A percentile compares a stretch with the other conserved stretches of the same genome.
phyloP scores from a whole-genome alignment of 2,113 vertebrate species.

The Hippocampus guttulatus region DNA sequence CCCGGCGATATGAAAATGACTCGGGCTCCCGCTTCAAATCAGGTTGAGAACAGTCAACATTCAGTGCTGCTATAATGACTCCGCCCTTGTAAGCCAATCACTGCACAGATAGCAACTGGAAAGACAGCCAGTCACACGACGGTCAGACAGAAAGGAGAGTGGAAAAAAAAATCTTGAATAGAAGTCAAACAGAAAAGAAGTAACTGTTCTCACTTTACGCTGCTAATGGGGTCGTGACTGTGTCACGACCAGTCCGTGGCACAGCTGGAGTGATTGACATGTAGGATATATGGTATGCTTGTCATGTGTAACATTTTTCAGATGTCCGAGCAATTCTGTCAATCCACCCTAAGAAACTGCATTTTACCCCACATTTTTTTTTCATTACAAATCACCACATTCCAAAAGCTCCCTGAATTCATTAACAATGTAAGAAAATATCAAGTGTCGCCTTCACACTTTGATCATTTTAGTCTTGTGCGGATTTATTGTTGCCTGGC shows the following conservation, averaged over 20 bases:
- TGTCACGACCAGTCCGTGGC: not conserved
- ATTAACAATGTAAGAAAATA: not conserved
- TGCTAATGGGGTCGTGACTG: not conserved
- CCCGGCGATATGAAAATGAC: not conserved
- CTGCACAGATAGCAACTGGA: not conserved
- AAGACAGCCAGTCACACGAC: constrained; percentile 37
- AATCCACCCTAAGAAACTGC: not conserved
- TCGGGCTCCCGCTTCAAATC: not conserved
- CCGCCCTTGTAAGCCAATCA: not conserved
- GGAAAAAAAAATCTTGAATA: not conserved
- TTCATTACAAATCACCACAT: not conserved
- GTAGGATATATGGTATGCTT: not conserved
- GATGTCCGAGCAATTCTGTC: no score
- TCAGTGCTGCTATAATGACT: no score
- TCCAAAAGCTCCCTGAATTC: not conserved
- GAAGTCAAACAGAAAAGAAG: no score
- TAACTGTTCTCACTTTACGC: no score
- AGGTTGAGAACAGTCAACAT: no score
- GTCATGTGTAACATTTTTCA: not conserved
- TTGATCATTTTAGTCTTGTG: not conserved
- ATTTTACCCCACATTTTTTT: not conserved
- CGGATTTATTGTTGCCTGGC: constrained; percentile 25
- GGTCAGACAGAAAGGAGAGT: not conserved
- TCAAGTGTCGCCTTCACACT: not conserved
- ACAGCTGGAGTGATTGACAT: not conserved